A percentile compares a stretch with the other conserved stretches of the same genome.
Conservation (phyloP, 2,888 invertebrate species). For the Eristalis intricaria region DNA sequence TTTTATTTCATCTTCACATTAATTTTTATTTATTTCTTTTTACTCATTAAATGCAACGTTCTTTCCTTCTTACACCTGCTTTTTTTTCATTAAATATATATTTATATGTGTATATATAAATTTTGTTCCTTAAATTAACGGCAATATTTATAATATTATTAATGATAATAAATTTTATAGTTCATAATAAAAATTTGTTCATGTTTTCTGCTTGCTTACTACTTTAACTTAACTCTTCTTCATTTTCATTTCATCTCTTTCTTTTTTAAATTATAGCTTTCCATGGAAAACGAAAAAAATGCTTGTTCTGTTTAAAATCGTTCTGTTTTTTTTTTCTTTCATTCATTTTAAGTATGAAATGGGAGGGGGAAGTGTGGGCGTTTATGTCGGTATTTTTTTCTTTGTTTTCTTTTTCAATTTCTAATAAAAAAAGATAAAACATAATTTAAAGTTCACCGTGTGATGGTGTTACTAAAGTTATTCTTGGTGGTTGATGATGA, state of each 20-base stretch:
- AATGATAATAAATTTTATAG: conserved; percentile 68
- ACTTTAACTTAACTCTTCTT: neutral
- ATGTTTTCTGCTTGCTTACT: conserved; percentile 12
- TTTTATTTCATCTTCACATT: conserved; percentile 6
- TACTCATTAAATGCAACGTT: conserved; percentile 66
- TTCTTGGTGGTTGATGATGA: conserved; percentile 5
- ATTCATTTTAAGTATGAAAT: neutral
- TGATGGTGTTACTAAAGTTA: conserved; percentile 4
- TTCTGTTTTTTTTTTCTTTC: conserved; percentile 26
- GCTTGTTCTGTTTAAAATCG: neutral
- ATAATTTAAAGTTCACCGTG: conserved; percentile 69
- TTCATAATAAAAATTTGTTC: conserved; percentile 66
- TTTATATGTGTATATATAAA: conserved; percentile 55
- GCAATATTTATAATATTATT: conserved; percentile 67
- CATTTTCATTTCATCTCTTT: conserved; percentile 9
- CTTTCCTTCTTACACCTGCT: conserved; percentile 22
- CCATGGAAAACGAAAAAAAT: neutral
- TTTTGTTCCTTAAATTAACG: conserved; percentile 64
- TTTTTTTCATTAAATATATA: conserved; percentile 44
- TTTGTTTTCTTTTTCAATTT: conserved; percentile 11
- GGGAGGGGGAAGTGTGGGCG: neutral
- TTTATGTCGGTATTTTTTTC: neutral
- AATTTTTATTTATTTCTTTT: conserved; percentile 12
- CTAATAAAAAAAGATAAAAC: conserved; percentile 2
- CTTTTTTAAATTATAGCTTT: neutral